phyloP scores from a whole-genome alignment of 2,113 vertebrate genomes.

The Pipa parva region DNA sequence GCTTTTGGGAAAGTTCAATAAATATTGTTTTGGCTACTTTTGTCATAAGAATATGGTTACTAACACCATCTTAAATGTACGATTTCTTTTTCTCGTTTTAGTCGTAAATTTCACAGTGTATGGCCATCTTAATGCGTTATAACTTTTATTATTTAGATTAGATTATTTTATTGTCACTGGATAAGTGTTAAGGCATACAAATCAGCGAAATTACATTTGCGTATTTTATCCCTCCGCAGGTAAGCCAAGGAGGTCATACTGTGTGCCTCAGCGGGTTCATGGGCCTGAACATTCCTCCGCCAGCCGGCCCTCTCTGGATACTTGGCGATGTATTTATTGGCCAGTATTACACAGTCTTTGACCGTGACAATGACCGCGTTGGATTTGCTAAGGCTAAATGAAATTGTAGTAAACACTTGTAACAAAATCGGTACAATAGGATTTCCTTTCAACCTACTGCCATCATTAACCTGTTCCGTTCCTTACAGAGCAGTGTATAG shows the following conservation, averaged over 20 bases:
- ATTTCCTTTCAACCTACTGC: slow-evolving; percentile 3
- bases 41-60: no score
- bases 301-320: slow-evolving; percentile 91
- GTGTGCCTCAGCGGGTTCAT: slow-evolving; percentile 94
- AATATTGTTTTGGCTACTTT: no score
- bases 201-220: no score
- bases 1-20: no score
- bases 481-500: background rate
- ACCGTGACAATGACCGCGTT: slow-evolving; percentile 79
- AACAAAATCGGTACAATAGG: background rate
- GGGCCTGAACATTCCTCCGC: slow-evolving; percentile 86
- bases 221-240: slow-evolving; percentile 65
- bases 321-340: slow-evolving; percentile 96
- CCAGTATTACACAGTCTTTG: slow-evolving; percentile 84
- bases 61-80: no score
- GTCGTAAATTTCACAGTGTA: no score
- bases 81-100: no score
- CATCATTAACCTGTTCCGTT: background rate
- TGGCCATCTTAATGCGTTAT: no score
- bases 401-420: background rate
- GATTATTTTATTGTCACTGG: no score
- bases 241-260: slow-evolving; percentile 62
- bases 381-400: slow-evolving; percentile 77
- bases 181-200: no score
- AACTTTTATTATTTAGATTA: no score